Percentiles rank a stretch among this genome's conserved stretches.
Conservation (phyloP, 2,888 invertebrate species). For the Helicoverpa assulta region DNA sequence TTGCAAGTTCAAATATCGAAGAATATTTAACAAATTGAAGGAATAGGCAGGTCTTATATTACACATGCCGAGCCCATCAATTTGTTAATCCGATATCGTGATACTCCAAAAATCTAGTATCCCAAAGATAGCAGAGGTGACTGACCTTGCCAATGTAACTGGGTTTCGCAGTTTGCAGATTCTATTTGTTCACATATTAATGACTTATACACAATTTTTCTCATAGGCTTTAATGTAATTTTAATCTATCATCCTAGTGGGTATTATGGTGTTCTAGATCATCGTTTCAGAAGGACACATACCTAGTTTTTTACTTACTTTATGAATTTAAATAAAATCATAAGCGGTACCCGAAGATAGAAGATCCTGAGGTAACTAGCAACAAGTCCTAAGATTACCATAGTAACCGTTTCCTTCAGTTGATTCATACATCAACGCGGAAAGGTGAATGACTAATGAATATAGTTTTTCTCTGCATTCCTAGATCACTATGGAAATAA, state of each 20-base stretch:
- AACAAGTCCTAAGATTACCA: conserved; percentile 13
- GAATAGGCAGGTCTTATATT: conserved; percentile 3
- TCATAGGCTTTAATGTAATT: too few relatives aligned
- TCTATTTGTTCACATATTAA: background rate
- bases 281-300: background rate
- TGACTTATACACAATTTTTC: background rate
- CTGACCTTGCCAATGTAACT: conserved; percentile 30
- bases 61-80: too few relatives aligned
- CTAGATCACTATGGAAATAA: conserved; percentile 32
- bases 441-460: conserved; percentile 33
- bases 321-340: background rate
- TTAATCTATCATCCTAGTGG: too few relatives aligned
- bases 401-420: conserved; percentile 37
- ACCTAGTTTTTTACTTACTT: too few relatives aligned
- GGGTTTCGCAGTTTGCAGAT: background rate
- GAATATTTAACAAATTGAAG: conserved; percentile 16
- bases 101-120: conserved; percentile 28
- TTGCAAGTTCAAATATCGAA: background rate
- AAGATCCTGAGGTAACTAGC: conserved; percentile 6
- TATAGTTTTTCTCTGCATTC: conserved; percentile 45
- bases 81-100: conserved; percentile 26
- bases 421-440: conserved; percentile 28
- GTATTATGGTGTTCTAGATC: too few relatives aligned
- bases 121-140: conserved; percentile 41
- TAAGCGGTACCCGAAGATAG: background rate